Percentiles rank a stretch among this genome's conserved stretches.
phyloP scores from a whole-genome alignment of 2,113 vertebrate species.

The Gopherus flavomarginatus region DNA sequence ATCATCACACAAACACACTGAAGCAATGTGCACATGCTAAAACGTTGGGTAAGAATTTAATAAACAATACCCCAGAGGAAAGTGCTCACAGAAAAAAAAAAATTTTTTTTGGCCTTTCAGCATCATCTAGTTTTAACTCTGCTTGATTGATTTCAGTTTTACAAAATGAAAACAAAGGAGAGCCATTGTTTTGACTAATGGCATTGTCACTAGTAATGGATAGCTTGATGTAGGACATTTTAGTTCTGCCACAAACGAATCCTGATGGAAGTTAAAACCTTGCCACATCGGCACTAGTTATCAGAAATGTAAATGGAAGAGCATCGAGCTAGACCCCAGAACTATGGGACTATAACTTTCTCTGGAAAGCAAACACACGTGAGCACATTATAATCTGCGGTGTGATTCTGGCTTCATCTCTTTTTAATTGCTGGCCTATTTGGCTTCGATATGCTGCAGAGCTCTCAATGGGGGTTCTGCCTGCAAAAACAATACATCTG shows the following conservation, averaged over 20 bases:
- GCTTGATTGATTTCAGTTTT: not conserved
- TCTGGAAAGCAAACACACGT: not conserved
- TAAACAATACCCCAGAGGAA: fast-evolving
- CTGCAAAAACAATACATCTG: not conserved
- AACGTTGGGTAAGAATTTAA: not conserved
- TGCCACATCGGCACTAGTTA: fast-evolving
- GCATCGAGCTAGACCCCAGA: not conserved
- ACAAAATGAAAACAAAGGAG: not conserved
- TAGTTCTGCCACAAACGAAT: not conserved
- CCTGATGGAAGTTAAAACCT: not conserved
- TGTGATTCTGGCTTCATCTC: not conserved
- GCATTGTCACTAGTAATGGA: not conserved
- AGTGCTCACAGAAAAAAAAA: not conserved
- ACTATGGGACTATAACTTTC: not conserved
- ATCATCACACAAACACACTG: not conserved
- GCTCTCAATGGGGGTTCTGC: not conserved
- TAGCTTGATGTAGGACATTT: not conserved
- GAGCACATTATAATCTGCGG: not conserved
- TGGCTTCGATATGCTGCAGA: not conserved
- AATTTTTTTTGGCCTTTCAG: not conserved
- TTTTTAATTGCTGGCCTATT: not conserved
- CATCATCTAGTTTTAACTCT: not conserved
- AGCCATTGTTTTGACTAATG: fast-evolving
- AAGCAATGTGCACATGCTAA: not conserved
- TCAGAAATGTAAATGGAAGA: not conserved